Base-by-base conservation (phyloP, 2,888 invertebrate species). In the Caenorhabditis doughertyi region DNA sequence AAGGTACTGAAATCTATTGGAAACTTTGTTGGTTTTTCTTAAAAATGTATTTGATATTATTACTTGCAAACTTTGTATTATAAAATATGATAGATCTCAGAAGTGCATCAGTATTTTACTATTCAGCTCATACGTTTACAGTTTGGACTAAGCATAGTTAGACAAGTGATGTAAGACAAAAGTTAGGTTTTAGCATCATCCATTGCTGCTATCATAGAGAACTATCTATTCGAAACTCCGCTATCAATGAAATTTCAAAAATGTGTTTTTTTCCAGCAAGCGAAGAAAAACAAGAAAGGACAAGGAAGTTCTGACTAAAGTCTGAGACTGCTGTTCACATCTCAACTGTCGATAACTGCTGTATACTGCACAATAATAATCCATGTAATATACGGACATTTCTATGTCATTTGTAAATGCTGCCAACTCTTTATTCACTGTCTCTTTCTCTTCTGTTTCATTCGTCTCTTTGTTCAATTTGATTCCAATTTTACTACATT, bases 251-350 rank as follows among this genome's bases (percentile, higher is more conserved):
- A 18, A 13, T 39, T 11, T 9, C 9, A 39, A 3, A 18, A 47
- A n/a, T 47, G 18, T 47, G 7, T 80, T 81, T 49, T n/a, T n/a
- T n/a, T n/a, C n/a, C 74, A 81, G 81, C 74, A 81, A 65, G 81
- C 74, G 9, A 81, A 81, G 53, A 65, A 72, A n/a, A 64, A 68
- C 47, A 81, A 81, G 55, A 76, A 76, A 25, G 47, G 60, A 64
- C 79, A 80, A 56, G 80, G 80, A 8, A 49, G 64, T n/a, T 81
- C 74, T 4, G 67, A 64, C 29, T 74, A 51, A 74, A 29, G 9
- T 35, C 35, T 47, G 7, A 71, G 13, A 35, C 39, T 47, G 47
- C 32, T 16, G 32, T 9, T 29, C 32, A n/a, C 44, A 23, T 7
- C 18, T 23, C 23, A 21, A n/a, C 1, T 32, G 55, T 47, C n/a